Conservation (phyloP, 2,113 vertebrate species). For the Plestiodon gilberti region DNA sequence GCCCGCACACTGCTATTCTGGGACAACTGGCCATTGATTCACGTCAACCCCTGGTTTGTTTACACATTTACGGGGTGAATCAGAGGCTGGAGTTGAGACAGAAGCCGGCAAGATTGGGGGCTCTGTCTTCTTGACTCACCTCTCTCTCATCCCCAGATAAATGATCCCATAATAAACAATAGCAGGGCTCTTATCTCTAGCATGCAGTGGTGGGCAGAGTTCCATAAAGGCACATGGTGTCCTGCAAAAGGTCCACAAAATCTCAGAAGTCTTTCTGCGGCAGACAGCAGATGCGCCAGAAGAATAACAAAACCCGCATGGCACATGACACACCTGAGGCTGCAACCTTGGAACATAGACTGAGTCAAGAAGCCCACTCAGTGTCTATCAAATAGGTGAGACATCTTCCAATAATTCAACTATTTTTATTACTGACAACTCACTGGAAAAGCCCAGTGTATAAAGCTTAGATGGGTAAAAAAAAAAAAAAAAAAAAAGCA, state of each 20-base stretch:
- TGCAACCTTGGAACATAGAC: background rate
- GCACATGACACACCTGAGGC: background rate
- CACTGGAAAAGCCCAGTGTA: too few species aligned
- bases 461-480: too few species aligned
- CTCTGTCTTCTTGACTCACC: slow-evolving; percentile 13
- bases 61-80: slow-evolving; percentile 9
- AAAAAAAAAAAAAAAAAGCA: too few species aligned
- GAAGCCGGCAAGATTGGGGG: background rate
- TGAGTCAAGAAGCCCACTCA: background rate
- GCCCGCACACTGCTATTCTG: background rate
- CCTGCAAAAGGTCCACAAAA: background rate
- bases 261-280: background rate
- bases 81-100: slow-evolving; percentile 15
- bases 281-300: background rate
- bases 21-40: background rate
- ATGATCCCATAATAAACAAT: slow-evolving; percentile 2
- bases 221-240: background rate
- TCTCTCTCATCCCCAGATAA: background rate
- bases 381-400: background rate
- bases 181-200: background rate
- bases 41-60: background rate
- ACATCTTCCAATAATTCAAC: too few species aligned
- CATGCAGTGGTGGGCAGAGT: background rate
- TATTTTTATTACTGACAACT: too few species aligned
- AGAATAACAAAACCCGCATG: background rate